Base-by-base conservation (phyloP, 2,888 invertebrate genomes). In the Leucophora obtusa region DNA sequence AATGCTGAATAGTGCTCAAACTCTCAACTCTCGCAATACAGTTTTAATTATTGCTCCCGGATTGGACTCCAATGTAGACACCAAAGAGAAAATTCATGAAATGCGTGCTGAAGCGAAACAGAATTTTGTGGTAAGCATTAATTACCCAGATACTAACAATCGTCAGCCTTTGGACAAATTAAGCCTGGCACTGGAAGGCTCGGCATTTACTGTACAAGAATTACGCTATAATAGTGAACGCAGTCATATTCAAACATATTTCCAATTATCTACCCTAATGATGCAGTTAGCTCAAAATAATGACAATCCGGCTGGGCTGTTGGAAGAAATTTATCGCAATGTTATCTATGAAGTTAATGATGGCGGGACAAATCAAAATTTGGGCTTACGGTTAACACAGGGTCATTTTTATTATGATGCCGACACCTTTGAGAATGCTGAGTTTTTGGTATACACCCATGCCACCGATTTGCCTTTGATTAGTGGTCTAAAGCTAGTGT, bases 361-460 rank as follows among this genome's bases (percentile, higher is more conserved):
- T n/a, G 14, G 51, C 14, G 28, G 17, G 21, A 28, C 51, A 35
- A 33, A 17, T 21, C 17, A 51, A 47, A n/a, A 51, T 51, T 17
- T 33, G 21, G 17, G 53, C 58, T 5, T 58, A 50, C 14, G 70
- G 54, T 3, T 66, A 24, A 4, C 21, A 56, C 14, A 70, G 76
- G 63, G 82, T n/a, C 1, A 71, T 59, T 33, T 62, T 43, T 11
- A 50, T 66, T 54, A 71, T 54, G 8, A 15, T 8, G 89, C 91
- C 1, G 90, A 90, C 60, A 89, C 93, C 85, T 91, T 91, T 0
- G 90, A 91, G 83, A 92, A 92, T 1, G 91, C 92, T 0, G 89
- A 91, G 62, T 92, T 92, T 83, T 91, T 90, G 51, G 88, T 92
- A 21, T 92, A 91, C 85, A 92, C 92, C 0, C 91, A 92, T 84